Evolutionary conservation across 2,888 invertebrate genomes (phyloP).

Genomic region (Lochmaea crataegi): DNA sequence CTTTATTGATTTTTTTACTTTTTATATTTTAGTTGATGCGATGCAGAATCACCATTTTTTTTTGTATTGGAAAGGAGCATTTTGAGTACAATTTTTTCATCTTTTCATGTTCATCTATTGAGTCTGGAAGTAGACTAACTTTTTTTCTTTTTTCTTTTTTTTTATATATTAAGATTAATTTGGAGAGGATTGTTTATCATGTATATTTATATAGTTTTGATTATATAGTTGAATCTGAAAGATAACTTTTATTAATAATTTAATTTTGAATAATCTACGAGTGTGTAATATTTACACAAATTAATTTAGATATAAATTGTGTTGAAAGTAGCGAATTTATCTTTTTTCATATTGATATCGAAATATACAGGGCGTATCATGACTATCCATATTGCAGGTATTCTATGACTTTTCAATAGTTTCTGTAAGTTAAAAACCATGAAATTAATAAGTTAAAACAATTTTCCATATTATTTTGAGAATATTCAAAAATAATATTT

Average conservation of each 20-base stretch:
- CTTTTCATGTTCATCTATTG: slow-evolving; percentile 43
- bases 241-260: slow-evolving; percentile 26
- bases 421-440: too few species aligned
- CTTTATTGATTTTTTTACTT: slow-evolving; percentile 1
- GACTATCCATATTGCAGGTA: neutral
- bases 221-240: slow-evolving; percentile 33
- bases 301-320: neutral
- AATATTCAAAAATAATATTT: too few species aligned
- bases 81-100: slow-evolving; percentile 46
- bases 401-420: too few species aligned
- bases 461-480: too few species aligned
- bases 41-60: slow-evolving; percentile 13
- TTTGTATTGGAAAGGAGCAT: slow-evolving; percentile 41
- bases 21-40: slow-evolving; percentile 17
- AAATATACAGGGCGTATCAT: neutral
- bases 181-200: slow-evolving; percentile 32
- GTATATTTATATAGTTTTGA: slow-evolving; percentile 32
- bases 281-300: slow-evolving; percentile 43
- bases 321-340: neutral
- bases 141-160: slow-evolving; percentile 26
- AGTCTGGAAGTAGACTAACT: slow-evolving; percentile 32
- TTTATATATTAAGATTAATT: slow-evolving; percentile 26
- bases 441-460: too few species aligned
- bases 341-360: neutral
- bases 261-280: slow-evolving; percentile 20